Conservation (phyloP, 2,888 invertebrate genomes). For the Spilarctia lutea region DNA sequence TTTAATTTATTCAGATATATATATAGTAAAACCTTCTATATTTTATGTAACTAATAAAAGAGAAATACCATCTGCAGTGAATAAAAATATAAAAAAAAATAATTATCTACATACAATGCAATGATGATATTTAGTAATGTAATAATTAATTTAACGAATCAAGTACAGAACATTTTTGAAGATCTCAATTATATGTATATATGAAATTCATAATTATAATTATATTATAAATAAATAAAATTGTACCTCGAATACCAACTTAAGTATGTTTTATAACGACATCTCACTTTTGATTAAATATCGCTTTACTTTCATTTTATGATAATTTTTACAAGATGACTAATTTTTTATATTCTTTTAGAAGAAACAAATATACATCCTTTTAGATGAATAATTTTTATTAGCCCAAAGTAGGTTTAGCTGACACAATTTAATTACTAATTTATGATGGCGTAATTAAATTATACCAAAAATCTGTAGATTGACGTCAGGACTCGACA, state of each 20-base stretch:
- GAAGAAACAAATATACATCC: neutral
- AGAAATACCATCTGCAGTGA: neutral
- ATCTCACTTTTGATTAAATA: no score
- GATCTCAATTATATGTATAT: neutral
- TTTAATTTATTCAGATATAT: neutral
- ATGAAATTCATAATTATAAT: neutral
- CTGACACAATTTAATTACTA: neutral
- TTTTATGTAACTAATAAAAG: neutral
- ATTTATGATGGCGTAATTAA: constrained; percentile 1
- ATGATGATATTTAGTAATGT: neutral
- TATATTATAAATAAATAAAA: neutral
- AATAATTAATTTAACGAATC: neutral
- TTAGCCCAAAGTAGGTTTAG: neutral
- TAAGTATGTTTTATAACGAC: no score
- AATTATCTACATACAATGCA: neutral
- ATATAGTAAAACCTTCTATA: neutral
- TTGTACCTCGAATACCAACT: neutral
- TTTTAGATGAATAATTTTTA: neutral
- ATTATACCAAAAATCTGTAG: constrained; percentile 5
- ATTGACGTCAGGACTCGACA: constrained; percentile 1
- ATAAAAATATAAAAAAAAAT: neutral
- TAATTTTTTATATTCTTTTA: neutral
- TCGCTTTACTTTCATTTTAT: no score
- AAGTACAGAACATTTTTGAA: neutral
- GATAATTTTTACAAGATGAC: neutral